Conservation (phyloP, 2,797 vertebrate genomes). For the Molothrus ater region DNA sequence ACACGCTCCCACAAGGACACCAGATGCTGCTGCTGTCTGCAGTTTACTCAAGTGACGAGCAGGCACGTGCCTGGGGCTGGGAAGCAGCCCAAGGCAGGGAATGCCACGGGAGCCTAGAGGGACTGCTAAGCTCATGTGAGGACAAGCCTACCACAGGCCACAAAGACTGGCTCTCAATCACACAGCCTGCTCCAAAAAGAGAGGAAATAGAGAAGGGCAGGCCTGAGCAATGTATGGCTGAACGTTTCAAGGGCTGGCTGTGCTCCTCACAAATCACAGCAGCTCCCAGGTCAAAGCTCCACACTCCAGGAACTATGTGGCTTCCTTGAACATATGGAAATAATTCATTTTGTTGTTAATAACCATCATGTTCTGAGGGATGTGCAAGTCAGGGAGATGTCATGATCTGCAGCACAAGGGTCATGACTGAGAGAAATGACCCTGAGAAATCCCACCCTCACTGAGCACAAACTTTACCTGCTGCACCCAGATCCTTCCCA, state of each 20-base stretch:
- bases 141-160: background rate
- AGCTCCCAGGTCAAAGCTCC: background rate
- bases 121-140: background rate
- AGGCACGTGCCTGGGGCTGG: background rate
- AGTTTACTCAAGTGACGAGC: background rate
- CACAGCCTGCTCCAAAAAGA: background rate
- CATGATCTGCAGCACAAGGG: background rate
- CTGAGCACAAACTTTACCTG: background rate
- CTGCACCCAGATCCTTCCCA: background rate
- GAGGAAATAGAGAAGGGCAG: background rate
- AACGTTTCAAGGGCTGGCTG: background rate
- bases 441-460: background rate
- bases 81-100: background rate
- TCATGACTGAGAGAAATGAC: background rate
- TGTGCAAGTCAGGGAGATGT: background rate
- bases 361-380: background rate
- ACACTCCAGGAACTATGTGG: background rate
- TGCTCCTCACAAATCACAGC: background rate
- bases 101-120: background rate
- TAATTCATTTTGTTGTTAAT: background rate
- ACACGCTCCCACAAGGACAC: constrained; percentile 41
- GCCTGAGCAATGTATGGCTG: background rate
- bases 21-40: constrained; percentile 43
- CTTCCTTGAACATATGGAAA: background rate
- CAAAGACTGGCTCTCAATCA: background rate